Conservation (phyloP, 2,888 invertebrate species). For the Drosophila picticornis region DNA sequence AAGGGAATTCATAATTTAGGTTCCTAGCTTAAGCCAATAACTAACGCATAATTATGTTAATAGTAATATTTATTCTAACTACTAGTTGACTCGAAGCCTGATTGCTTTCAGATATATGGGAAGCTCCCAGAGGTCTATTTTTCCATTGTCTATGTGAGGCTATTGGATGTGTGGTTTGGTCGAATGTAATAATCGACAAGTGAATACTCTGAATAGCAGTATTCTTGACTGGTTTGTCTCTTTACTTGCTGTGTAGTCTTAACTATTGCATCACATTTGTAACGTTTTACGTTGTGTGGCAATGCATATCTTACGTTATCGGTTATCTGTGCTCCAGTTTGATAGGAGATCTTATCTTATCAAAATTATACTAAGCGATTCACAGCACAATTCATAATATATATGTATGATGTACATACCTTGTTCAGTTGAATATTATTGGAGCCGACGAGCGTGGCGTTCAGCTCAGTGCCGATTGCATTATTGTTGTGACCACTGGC, state of each 20-base stretch:
- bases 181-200: background rate
- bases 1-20: background rate
- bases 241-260: background rate
- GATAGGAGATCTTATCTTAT: constrained; percentile 53
- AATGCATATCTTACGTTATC: constrained; percentile 28
- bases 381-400: background rate
- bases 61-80: background rate
- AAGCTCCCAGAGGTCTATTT: constrained; percentile 6
- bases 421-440: constrained; percentile 86
- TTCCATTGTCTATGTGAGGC: constrained; percentile 1
- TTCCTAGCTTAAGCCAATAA: background rate
- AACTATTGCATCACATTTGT: constrained; percentile 11
- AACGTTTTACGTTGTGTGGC: constrained; percentile 1
- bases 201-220: background rate
- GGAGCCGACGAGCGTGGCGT: constrained; percentile 85
- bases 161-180: background rate
- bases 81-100: background rate
- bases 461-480: constrained; percentile 85
- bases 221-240: background rate
- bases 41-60: constrained; percentile 2
- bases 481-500: constrained; percentile 56
- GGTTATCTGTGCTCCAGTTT: constrained; percentile 42
- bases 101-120: background rate
- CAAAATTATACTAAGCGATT: constrained; percentile 5
- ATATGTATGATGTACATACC: constrained; percentile 58